These are phyloP conservation scores for Heloderma charlesbogerti DNA, from an alignment of 2,113 vertebrate genomes.

Conservation along the genomic window DNA sequence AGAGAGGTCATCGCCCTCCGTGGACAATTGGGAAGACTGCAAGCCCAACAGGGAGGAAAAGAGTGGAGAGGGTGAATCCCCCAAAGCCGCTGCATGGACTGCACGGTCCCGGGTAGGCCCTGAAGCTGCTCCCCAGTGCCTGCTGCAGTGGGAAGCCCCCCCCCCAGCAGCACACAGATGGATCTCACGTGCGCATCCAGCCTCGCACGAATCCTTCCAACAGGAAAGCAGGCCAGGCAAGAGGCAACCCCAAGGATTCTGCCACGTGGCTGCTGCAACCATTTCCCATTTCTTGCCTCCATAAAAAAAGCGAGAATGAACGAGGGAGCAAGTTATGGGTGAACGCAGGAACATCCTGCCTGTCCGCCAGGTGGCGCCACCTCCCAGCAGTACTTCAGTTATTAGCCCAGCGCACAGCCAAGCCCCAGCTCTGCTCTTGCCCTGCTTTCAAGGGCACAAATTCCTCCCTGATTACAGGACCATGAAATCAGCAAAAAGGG, in stretches of 20 bases:
- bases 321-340: neutral
- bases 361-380: accelerated
- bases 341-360: neutral
- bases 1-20: conserved; percentile 77
- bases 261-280: too few relatives aligned
- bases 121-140: neutral
- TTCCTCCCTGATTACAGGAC: neutral
- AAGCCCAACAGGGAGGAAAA: neutral
- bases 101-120: neutral
- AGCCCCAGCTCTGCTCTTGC: neutral
- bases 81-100: neutral
- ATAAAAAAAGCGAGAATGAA: neutral
- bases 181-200: neutral
- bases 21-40: conserved; percentile 81
- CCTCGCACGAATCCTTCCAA: neutral
- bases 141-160: too few relatives aligned
- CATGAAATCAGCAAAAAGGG: neutral
- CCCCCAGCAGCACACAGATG: neutral
- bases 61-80: neutral
- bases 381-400: accelerated
- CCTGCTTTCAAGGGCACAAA: neutral
- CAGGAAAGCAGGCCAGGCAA: neutral
- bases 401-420: accelerated
- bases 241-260: too few relatives aligned
- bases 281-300: neutral